A percentile compares a stretch with the other conserved stretches of the same genome.
phyloP scores from a whole-genome alignment of 2,888 invertebrate genomes.

The Cheilosia soror region DNA sequence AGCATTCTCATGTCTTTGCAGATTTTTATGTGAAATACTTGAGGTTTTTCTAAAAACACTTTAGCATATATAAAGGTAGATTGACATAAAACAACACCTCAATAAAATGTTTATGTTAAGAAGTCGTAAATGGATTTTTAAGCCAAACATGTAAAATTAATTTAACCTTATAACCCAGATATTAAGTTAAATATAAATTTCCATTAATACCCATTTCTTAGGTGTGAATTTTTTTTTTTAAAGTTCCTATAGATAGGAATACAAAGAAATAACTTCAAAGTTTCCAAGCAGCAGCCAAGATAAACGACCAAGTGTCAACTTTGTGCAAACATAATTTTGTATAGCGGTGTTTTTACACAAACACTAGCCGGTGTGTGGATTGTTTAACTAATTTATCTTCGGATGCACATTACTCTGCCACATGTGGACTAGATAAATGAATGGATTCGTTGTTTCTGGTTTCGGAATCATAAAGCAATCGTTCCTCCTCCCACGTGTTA shows the following conservation, averaged over 20 bases:
- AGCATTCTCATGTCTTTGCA: background rate
- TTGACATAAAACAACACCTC: too few relatives aligned
- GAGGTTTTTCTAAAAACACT: slow-evolving; percentile 15
- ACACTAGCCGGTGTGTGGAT: background rate
- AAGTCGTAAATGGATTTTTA: slow-evolving; percentile 35
- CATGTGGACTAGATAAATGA: slow-evolving; percentile 36
- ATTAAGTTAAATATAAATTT: slow-evolving; percentile 30
- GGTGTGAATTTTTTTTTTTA: too few relatives aligned
- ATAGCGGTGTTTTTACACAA: background rate
- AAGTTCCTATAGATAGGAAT: background rate
- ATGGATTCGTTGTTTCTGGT: slow-evolving; percentile 32
- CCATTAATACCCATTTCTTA: slow-evolving; percentile 4
- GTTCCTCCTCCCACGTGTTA: slow-evolving; percentile 14
- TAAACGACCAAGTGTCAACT: slow-evolving; percentile 10
- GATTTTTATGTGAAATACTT: background rate
- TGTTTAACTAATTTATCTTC: slow-evolving; percentile 37
- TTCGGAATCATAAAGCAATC: slow-evolving; percentile 6
- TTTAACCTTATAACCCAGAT: slow-evolving; percentile 10
- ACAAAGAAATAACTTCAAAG: background rate
- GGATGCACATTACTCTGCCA: slow-evolving; percentile 19
- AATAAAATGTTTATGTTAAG: slow-evolving; percentile 32
- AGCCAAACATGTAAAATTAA: background rate
- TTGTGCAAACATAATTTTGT: background rate
- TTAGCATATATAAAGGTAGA: background rate
- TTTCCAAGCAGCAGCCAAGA: background rate